Evolutionary conservation across 2,888 invertebrate genomes (phyloP), one percentile per base, ranked within the genome.

Genomic region (Hydrotaea diabolus): DNA sequence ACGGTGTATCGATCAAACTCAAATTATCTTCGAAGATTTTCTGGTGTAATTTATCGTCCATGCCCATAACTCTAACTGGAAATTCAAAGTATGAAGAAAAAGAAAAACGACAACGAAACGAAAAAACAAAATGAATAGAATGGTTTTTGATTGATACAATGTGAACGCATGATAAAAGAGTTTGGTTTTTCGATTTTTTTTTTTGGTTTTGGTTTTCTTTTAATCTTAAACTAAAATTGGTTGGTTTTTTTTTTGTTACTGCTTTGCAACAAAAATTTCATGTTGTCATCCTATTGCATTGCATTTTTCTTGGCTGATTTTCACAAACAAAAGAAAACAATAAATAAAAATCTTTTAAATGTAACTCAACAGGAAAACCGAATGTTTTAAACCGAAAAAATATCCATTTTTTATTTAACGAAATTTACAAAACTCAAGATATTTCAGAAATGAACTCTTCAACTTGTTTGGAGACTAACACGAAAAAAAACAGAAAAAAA

Each of bases 11-110:
- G 89, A 92, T 92, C 77, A 92, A 90, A 88, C 91, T 91, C 90
- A 93, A 90, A 90, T 91, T 93, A 88, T 93, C 92, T 88, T 92
- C 92, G 88, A 92, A 92, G 88, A 92, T 90, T 88, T 90, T 91
- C 89, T 92, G 92, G 90, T 92, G 93, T 88, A 92, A 90, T 89
- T 89, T 92, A 87, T 92, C 93, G 91, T 92, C 93, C 92, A 92
- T 92, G 90, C 93, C 93, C 92, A 92, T 92, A 88, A 92, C 89
- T 91, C 92, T 92, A 89, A 93, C 92, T 92, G 93, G 87, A 92
- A 92, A 89, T 90, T 77, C 87, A 85, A 85, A 80, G 85, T 85
- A 85, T 86, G 89, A 23, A 69, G 46, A 69, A 69, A 69, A 19
- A 39, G 26, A 62, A n/a, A 31, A 31, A 17, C 62, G 83, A 85